Base-by-base conservation (phyloP, 2,888 invertebrate genomes). In the Shargacucullia verbasci region DNA sequence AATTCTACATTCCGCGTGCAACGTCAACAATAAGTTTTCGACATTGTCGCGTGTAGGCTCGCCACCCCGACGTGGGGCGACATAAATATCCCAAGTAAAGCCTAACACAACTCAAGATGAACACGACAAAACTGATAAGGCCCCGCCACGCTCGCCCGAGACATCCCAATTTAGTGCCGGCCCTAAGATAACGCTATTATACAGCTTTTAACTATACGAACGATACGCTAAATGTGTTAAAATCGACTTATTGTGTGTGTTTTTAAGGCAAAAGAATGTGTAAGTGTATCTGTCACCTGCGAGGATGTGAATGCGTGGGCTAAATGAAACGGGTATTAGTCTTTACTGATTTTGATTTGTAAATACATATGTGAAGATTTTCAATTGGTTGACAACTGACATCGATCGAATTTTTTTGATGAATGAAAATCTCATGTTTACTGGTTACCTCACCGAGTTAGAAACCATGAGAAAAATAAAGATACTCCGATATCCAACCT, bases 131-230 rank as follows among this genome's bases (percentile, higher is more conserved):
- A 89, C 91, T 92, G 93, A 93, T 93, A 94, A 93, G 87, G 78
- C 62, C 79, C 80, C 84, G 85, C 89, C 90, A 87, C 87, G 85
- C 85, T 89, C 84, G 82, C 81, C 82, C 82, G 85, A 90, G 92
- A 94, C 94, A 92, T 93, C 92, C 94, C 92, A 94, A 94, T 94
- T 93, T 93, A 93, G 91, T 93, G 85, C 93, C 92, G 85, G 86
- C 81, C 85, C 86, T 66, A 78, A 90, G 94, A 94, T 94, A 94
- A 93, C 90, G 89, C 93, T 91, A 94, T 94, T 93, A 94, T 92
- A 91, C 91, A 90, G 93, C 93, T 94, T 93, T 93, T 93, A 94
- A 94, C 93, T 94, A 94, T 91, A 91, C 83, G 87, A 73, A 78
- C 82, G 91, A 92, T 92, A 92, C 91, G 91, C 90, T 92, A 93